phyloP scores from a whole-genome alignment of 2,797 vertebrate genomes.

The Oreonectes daqikongensis region DNA sequence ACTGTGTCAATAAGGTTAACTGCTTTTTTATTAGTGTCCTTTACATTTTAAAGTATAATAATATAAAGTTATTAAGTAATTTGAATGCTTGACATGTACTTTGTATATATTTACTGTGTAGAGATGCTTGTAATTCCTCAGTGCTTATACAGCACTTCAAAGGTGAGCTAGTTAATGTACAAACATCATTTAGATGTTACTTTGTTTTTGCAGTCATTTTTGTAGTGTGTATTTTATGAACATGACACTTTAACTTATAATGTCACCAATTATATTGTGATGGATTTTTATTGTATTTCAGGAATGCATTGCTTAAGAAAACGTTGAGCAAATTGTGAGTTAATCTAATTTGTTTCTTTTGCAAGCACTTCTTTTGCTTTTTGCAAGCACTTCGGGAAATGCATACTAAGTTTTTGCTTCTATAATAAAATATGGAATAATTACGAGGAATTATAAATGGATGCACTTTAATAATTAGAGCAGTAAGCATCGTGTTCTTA shows the following conservation, averaged over 20 bases:
- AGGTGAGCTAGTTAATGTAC: background rate
- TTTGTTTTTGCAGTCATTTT: background rate
- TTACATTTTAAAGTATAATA: background rate
- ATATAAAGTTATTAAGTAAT: conserved; percentile 3
- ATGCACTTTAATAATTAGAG: background rate
- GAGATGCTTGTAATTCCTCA: background rate
- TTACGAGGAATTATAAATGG: background rate
- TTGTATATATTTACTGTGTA: background rate
- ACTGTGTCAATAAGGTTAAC: background rate
- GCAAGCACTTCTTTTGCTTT: background rate
- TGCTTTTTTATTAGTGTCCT: background rate
- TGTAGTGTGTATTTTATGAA: background rate
- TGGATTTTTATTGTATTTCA: background rate
- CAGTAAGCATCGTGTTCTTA: background rate
- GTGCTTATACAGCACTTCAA: background rate
- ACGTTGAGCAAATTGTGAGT: background rate
- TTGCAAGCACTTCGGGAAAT: background rate
- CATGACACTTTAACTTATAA: too few relatives aligned
- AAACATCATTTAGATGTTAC: background rate
- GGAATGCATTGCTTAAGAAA: background rate
- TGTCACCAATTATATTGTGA: background rate
- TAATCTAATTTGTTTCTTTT: background rate
- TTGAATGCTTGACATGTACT: background rate
- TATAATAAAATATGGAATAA: background rate
- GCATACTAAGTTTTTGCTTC: background rate